phyloP scores from a whole-genome alignment of 2,888 invertebrate species.

The Philonicus albiceps region DNA sequence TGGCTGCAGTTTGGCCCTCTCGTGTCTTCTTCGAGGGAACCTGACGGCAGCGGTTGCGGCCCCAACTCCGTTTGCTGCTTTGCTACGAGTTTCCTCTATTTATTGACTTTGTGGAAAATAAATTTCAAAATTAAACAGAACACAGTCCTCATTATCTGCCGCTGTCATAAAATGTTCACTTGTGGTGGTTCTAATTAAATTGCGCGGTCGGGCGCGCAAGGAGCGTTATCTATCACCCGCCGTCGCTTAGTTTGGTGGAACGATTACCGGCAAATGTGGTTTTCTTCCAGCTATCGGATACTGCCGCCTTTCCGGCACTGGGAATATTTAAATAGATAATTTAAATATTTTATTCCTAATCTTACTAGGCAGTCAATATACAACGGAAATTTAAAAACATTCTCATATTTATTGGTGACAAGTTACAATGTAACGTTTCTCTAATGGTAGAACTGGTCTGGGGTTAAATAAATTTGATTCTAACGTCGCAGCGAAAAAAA shows the following conservation, averaged over 20 bases:
- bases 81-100: conserved; percentile 27
- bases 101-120: conserved; percentile 37
- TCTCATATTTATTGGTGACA: neutral
- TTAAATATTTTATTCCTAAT: neutral
- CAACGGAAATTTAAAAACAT: neutral
- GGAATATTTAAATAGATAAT: neutral
- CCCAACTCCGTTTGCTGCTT: neutral
- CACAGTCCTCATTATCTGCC: conserved; percentile 33
- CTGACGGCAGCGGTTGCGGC: no score
- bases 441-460: neutral
- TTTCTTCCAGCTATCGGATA: neutral
- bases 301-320: conserved; percentile 7
- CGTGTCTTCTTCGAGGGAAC: conserved; percentile 18
- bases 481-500: neutral
- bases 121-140: conserved; percentile 37
- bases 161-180: conserved; percentile 33
- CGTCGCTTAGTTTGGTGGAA: neutral
- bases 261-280: neutral
- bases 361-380: neutral
- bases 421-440: neutral
- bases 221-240: neutral
- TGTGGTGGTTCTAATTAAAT: conserved; percentile 23
- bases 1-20: conserved; percentile 18
- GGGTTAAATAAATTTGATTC: neutral
- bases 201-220: neutral